These are phyloP conservation scores for Lophura nycthemera DNA, from an alignment of 2,113 vertebrate species.

Conservation along the genomic window DNA sequence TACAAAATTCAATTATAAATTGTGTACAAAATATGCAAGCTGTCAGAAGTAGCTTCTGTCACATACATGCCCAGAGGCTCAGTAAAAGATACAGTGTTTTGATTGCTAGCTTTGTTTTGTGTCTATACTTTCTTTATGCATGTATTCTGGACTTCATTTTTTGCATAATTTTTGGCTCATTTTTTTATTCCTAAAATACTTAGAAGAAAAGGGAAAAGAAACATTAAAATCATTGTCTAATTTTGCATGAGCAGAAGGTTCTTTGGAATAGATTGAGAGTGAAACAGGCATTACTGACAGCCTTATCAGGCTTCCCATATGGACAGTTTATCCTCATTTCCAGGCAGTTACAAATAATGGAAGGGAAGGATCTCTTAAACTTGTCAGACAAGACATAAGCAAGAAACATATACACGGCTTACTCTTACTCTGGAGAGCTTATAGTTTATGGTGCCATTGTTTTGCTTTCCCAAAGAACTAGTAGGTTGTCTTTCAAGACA, in stretches of 20 bases:
- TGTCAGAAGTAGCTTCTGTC: background rate
- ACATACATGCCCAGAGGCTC: background rate
- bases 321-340: conserved; percentile 16
- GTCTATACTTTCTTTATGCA: background rate
- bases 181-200: background rate
- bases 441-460: background rate
- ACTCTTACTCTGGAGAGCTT: background rate
- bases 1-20: background rate
- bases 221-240: background rate
- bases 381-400: conserved; percentile 26
- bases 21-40: background rate
- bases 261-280: background rate
- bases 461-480: background rate
- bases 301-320: conserved; percentile 29
- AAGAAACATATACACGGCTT: background rate
- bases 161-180: background rate
- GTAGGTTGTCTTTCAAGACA: background rate
- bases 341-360: conserved; percentile 37
- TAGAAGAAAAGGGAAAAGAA: background rate
- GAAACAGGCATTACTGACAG: conserved; percentile 37
- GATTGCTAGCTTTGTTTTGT: background rate
- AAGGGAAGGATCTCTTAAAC: conserved; percentile 18
- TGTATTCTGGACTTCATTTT: background rate
- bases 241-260: background rate
- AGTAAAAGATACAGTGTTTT: background rate